phyloP scores from a whole-genome alignment of 2,113 vertebrate species.

The Gambusia holbrooki region DNA sequence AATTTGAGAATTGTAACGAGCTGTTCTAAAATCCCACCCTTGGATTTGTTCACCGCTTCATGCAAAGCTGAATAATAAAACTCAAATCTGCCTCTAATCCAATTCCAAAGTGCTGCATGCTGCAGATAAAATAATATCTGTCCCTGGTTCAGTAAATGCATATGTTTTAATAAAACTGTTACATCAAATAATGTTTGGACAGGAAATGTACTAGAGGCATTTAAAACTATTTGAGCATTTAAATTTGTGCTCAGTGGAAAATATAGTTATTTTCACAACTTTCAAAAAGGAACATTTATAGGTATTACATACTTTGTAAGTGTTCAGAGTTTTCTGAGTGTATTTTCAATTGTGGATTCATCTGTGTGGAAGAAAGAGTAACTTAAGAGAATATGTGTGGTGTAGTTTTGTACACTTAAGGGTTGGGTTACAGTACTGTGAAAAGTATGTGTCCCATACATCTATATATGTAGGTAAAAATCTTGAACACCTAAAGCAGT shows the following conservation, averaged over 20 bases:
- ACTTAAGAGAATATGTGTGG: too few species aligned
- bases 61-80: slow-evolving; percentile 37
- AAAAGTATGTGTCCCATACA: too few species aligned
- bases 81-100: slow-evolving; percentile 36
- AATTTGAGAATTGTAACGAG: slow-evolving; percentile 19
- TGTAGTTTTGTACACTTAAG: too few species aligned
- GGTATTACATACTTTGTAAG: not conserved
- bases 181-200: slow-evolving; percentile 19
- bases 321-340: not conserved
- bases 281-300: not conserved
- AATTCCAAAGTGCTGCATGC: slow-evolving; percentile 31
- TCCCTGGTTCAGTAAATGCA: slow-evolving; percentile 33
- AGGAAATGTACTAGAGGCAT: not conserved
- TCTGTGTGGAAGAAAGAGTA: not conserved
- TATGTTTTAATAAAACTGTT: slow-evolving; percentile 33
- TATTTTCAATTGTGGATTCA: not conserved
- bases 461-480: too few species aligned
- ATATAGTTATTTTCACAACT: slow-evolving; percentile 14
- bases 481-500: too few species aligned
- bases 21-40: slow-evolving; percentile 1
- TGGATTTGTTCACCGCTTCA: slow-evolving; percentile 22
- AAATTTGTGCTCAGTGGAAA: slow-evolving; percentile 1
- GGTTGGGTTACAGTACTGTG: too few species aligned
- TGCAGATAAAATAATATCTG: slow-evolving; percentile 37
- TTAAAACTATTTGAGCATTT: slow-evolving; percentile 9